Base-by-base conservation (phyloP, 2,888 invertebrate species). In the Tachina grossa region DNA sequence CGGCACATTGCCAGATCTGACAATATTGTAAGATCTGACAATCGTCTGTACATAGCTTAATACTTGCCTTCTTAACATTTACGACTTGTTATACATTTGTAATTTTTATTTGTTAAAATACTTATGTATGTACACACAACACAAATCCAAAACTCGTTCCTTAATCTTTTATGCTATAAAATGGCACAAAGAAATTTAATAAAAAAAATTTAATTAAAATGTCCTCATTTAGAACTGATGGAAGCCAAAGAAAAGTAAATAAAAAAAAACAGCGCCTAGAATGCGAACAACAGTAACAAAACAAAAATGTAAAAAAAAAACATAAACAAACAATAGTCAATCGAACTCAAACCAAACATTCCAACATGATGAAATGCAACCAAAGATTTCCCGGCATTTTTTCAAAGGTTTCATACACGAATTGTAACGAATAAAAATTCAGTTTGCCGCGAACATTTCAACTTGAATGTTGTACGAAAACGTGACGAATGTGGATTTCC, bases 381-480 rank as follows among this genome's bases (percentile, higher is more conserved):
- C 49, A 65, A 59, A 5, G 59, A 63, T 71, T 85, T 85, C 83
- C 85, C 85, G 85, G 85, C 85, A 85, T 85, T 85, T 84, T 68
- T 85, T 53, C 49, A 76, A 76, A 39, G 71, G 61, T 63, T 72
- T 65, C 76, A 76, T 65, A 79, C 79, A 41, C 55, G 79, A 79
- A 49, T 59, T 66, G 61, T 41, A 63, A 41, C 49, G 59, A 80
- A 74, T 61, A 63, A 16, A 86, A 76, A 63, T 63, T 87, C 84
- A 88, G 88, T 88, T 88, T 86, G 85, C 83, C 88, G 88, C 88
- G 88, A 88, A 87, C 86, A 72, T 75, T 88, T 76, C 75, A 83
- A 84, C 78, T 39, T 71, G 57, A 31, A 57, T 65, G 88, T 80
- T 69, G 80, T 86, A 49, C 31, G 51, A 9, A 39, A 53, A 31